phyloP scores from a whole-genome alignment of 2,888 invertebrate species.

The Cryptocephalus primarius region DNA sequence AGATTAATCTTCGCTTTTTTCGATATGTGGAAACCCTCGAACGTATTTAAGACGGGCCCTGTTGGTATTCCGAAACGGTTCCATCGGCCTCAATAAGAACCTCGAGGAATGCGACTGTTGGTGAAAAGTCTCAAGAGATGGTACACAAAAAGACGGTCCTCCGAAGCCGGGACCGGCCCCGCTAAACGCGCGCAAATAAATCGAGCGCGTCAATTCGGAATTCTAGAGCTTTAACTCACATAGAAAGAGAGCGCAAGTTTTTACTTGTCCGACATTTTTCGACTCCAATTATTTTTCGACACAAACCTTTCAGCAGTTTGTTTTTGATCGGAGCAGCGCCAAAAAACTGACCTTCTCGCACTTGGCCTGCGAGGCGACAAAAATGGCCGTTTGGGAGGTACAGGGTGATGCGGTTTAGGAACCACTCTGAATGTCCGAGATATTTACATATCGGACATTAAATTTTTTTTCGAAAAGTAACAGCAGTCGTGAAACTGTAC shows the following conservation, averaged over 20 bases:
- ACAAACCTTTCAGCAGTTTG: slow-evolving; percentile 28
- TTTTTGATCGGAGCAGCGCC: slow-evolving; percentile 20
- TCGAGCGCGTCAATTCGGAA: slow-evolving; percentile 30
- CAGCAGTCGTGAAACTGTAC: no score
- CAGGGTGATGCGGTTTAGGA: background rate
- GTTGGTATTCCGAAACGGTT: background rate
- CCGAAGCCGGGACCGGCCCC: no score
- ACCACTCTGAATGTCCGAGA: no score
- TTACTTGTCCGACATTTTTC: slow-evolving; percentile 31
- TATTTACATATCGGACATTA: no score
- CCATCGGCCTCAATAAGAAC: slow-evolving; percentile 7
- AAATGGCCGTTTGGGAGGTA: background rate
- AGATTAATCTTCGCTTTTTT: no score
- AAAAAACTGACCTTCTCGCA: slow-evolving; percentile 27
- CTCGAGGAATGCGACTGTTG: slow-evolving; percentile 17
- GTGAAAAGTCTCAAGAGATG: slow-evolving; percentile 5
- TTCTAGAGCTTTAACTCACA: slow-evolving; percentile 32
- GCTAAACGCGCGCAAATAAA: slow-evolving; percentile 23
- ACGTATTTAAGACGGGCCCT: no score
- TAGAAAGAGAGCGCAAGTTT: slow-evolving; percentile 25
- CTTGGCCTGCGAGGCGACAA: slow-evolving; percentile 22
- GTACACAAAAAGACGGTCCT: slow-evolving; percentile 14
- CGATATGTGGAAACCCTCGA: no score
- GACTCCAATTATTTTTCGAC: slow-evolving; percentile 33
- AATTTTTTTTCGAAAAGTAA: no score